Conservation (phyloP, 2,797 vertebrate genomes). For the Notolepis coatsorum region DNA sequence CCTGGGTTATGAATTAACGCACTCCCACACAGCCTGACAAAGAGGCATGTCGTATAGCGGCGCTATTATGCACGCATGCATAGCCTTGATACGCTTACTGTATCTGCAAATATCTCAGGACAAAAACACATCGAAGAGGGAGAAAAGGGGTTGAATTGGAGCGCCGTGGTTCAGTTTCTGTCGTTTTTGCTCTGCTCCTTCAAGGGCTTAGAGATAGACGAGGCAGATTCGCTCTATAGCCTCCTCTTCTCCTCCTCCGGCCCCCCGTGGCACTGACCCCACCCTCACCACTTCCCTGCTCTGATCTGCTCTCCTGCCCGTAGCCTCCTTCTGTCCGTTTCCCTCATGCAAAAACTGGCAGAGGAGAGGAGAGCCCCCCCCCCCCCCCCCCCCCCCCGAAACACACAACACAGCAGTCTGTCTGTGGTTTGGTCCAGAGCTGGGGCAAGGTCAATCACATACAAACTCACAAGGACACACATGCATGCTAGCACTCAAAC, state of each 20-base stretch:
- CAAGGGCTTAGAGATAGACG: slow-evolving; percentile 44
- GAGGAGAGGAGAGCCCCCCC: slow-evolving; percentile 51
- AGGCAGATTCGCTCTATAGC: slow-evolving; percentile 51
- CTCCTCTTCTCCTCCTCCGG: slow-evolving; percentile 24
- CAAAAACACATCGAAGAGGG: slow-evolving; percentile 38
- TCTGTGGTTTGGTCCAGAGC: slow-evolving; percentile 56
- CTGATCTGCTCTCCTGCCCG: slow-evolving; percentile 55
- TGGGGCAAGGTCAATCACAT: slow-evolving; percentile 34
- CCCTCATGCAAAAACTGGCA: slow-evolving; percentile 63
- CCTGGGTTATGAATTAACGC: slow-evolving; percentile 76
- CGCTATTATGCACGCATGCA: slow-evolving; percentile 51
- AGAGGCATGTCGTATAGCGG: slow-evolving; percentile 56
- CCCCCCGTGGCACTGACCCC: slow-evolving; percentile 17
- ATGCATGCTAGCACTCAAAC: too few relatives aligned
- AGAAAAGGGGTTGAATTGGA: slow-evolving; percentile 45
- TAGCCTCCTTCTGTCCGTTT: slow-evolving; percentile 76
- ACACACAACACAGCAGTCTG: slow-evolving; percentile 44
- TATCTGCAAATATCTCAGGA: slow-evolving; percentile 62
- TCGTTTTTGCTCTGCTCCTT: slow-evolving; percentile 46
- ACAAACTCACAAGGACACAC: neutral
- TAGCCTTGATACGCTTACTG: slow-evolving; percentile 63
- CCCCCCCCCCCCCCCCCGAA: slow-evolving; percentile 23
- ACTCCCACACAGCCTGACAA: slow-evolving; percentile 75
- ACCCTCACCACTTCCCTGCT: slow-evolving; percentile 27
- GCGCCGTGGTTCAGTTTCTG: slow-evolving; percentile 31